Evolutionary conservation across 2,888 invertebrate species (phyloP), one percentile per base, ranked within the genome.

Genomic region (Colostygia pectinataria): DNA sequence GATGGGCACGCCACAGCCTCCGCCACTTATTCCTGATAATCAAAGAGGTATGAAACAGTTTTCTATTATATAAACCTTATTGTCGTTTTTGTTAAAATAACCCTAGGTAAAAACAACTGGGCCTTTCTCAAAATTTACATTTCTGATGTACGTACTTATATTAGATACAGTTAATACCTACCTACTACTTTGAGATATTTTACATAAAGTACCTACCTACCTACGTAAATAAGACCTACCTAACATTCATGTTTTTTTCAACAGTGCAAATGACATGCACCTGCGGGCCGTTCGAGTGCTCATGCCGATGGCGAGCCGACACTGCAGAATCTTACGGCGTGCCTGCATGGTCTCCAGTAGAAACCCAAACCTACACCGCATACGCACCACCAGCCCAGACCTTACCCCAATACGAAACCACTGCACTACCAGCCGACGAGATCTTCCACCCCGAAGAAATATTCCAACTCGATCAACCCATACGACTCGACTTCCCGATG

Each of bases 401-500:
- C 5, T 85, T 83, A 18, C 84, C 72, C 44, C 83, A 90, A 13
- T 93, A 92, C 81, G 94, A 94, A 63, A 92, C 93, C 42, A 85
- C 91, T 0, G 81, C 91, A 0, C 84, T 93, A 14, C 92, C 93
- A 33, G 88, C 92, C 0, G 91, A 92, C 29, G 94, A 95, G 65
- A 87, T 94, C 15, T 95, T 95, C 72, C 94, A 94, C 68, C 94
- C 95, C 0, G 95, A 95, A 69, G 95, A 95, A 76, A 95, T 95
- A 55, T 95, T 95, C 78, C 94, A 95, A 72, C 78, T 95, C 49
- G 95, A 95, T 66, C 94, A 95, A 68, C 95, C 95, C 0, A 90
- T 95, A 27, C 85, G 94, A 61, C 82, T 93, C 0, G 94, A 94
- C 65, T 93, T 92, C 57, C 81, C 90, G 0, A 79, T 90, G 53